Evolutionary conservation across 2,888 invertebrate genomes (phyloP).

Genomic region (Beris chalybata): DNA sequence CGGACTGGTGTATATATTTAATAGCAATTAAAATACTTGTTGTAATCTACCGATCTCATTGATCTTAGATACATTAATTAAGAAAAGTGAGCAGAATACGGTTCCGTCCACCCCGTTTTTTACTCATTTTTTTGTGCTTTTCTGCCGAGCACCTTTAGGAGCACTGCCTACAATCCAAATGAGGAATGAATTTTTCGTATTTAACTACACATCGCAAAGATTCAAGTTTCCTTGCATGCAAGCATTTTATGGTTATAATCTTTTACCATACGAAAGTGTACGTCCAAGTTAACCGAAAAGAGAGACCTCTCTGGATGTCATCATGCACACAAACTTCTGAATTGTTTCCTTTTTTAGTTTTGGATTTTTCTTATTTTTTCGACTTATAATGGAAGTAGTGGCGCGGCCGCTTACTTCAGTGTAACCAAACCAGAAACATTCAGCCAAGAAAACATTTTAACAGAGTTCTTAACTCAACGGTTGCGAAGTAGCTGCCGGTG

Average conservation of each 20-base stretch:
- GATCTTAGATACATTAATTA: slow-evolving; percentile 40
- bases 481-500: slow-evolving; percentile 22
- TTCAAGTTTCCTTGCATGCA: slow-evolving; percentile 27
- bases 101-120: slow-evolving; percentile 17
- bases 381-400: too few relatives aligned
- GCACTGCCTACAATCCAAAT: slow-evolving; percentile 15
- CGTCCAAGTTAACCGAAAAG: background rate
- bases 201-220: slow-evolving; percentile 9
- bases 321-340: slow-evolving; percentile 10
- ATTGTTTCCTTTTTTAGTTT: slow-evolving; percentile 16
- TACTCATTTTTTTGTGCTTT: background rate
- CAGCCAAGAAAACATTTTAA: background rate
- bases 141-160: background rate
- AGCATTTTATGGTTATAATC: slow-evolving; percentile 27
- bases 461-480: slow-evolving; percentile 19
- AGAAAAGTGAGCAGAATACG: slow-evolving; percentile 35
- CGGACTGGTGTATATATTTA: slow-evolving; percentile 32
- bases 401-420: too few relatives aligned
- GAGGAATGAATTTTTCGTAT: slow-evolving; percentile 8
- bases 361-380: background rate
- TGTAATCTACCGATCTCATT: slow-evolving; percentile 36
- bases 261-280: background rate
- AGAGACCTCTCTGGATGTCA: slow-evolving; percentile 16
- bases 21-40: slow-evolving; percentile 36
- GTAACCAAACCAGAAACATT: too few relatives aligned